Evolutionary conservation across 1,140 invertebrate species (phyloP), one percentile per base, ranked within the genome.

Genomic region (Campoletis sonorensis): DNA sequence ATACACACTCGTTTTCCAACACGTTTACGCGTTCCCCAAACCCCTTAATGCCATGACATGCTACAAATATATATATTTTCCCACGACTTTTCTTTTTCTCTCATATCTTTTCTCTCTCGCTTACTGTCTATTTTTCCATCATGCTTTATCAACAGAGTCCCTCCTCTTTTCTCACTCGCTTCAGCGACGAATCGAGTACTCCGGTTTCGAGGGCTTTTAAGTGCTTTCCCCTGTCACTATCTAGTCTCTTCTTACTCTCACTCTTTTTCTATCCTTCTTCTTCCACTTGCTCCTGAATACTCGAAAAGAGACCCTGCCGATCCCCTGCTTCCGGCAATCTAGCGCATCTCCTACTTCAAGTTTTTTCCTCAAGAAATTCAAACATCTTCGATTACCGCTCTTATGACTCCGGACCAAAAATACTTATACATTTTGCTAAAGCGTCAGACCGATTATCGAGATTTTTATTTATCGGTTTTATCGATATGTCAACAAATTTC

Each of bases 151-250:
- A 68, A 26, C 58, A 37, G 33, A 73, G 70, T 79, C 58, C 70
- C 67, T 37, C 70, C 67, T 37, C 70, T 33, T 77, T 72, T 81
- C 68, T 76, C 70, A 79, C 51, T 54, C 51, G n/a, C n/a, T 13
- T 26, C 18, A 30, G 27, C 76, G 61, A 64, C 54, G 70, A 76
- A 82, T 81, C 30, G 79, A 40, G 45, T 82, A 82, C 84, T 80
- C 78, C 67, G 73, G 79, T 87, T 85, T 85, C 83, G 70, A 88
- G 83, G 80, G 81, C 86, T 87, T 87, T 89, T 88, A 89, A 89
- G 88, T 89, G 88, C 88, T 89, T 90, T 90, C 81, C 83, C 83
- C 81, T 89, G 88, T 90, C 87, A n/a, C 75, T 61, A 26, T 61
- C 61, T 68, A 11, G 23, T 37, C 51, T 26, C 49, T n/a, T n/a